A percentile compares a stretch with the other conserved stretches of the same genome.
Conservation (phyloP, 2,888 invertebrate genomes). For the Liopterus haemorrhoidalis region DNA sequence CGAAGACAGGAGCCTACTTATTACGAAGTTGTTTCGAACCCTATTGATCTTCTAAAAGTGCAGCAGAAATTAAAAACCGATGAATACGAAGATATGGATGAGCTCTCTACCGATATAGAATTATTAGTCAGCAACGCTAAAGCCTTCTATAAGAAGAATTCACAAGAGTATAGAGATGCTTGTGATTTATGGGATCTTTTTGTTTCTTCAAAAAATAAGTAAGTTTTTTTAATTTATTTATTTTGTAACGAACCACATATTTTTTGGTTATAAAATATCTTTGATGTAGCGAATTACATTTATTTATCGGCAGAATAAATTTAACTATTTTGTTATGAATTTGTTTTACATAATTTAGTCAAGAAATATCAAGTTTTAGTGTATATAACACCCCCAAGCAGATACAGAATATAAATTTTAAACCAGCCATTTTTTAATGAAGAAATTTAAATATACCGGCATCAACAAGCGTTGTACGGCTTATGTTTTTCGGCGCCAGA, state of each 20-base stretch:
- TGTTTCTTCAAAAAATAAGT: constrained; percentile 52
- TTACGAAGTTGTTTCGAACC: constrained; percentile 87
- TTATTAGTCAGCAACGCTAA: constrained; percentile 91
- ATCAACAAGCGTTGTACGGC: no score
- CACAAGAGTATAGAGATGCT: constrained; percentile 85
- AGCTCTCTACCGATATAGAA: constrained; percentile 84
- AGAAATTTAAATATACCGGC: no score
- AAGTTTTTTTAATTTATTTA: constrained; percentile 20
- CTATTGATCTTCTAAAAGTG: constrained; percentile 90
- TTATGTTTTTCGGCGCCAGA: no score
- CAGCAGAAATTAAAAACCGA: constrained; percentile 97
- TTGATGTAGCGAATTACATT: no score
- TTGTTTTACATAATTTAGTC: no score
- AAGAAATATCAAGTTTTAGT: no score
- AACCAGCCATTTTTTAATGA: no score
- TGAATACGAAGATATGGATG: constrained; percentile 91
- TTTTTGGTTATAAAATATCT: neutral
- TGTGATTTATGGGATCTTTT: constrained; percentile 82
- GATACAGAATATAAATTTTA: no score
- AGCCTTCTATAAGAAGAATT: constrained; percentile 84
- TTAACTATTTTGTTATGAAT: no score
- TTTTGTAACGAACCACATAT: neutral
- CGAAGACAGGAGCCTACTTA: constrained; percentile 86
- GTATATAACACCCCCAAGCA: no score
- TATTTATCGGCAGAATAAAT: no score